Conservation (phyloP, 2,888 invertebrate species). For the Cybosia mesomella region DNA sequence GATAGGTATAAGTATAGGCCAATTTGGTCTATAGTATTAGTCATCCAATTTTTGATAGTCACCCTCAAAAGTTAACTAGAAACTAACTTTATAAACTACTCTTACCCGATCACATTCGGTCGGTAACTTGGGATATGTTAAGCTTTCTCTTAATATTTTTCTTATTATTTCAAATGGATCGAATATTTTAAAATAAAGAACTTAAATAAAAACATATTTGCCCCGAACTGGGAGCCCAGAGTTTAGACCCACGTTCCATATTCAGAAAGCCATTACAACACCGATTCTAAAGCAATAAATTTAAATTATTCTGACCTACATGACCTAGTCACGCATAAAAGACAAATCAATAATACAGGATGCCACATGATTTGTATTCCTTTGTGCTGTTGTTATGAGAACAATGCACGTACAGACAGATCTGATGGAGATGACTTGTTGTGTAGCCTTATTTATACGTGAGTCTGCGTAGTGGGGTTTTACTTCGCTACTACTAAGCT, state of each 20-base stretch:
- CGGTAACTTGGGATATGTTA: too few relatives aligned
- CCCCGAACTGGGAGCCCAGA: background rate
- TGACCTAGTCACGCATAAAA: conserved; percentile 21
- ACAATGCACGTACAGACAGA: conserved; percentile 25
- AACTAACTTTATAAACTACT: too few relatives aligned
- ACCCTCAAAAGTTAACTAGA: too few relatives aligned
- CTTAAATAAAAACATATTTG: background rate
- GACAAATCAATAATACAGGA: conserved; percentile 37
- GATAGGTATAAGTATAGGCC: too few relatives aligned
- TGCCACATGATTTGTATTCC: conserved; percentile 36
- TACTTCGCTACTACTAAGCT: background rate
- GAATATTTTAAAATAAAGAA: background rate
- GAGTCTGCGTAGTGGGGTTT: background rate
- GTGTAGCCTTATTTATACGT: background rate
- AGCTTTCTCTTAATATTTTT: too few relatives aligned
- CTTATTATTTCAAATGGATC: background rate
- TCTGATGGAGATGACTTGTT: background rate
- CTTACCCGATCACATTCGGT: too few relatives aligned
- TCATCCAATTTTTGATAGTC: too few relatives aligned
- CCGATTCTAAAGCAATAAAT: conserved; percentile 12
- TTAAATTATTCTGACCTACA: conserved; percentile 20
- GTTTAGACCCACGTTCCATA: background rate
- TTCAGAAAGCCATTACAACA: background rate
- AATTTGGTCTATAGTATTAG: too few relatives aligned
- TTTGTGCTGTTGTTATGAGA: conserved; percentile 41